Evolutionary conservation across 64 coral and sea anemone genomes (phyloP).

Genomic region (Montipora cactus): DNA sequence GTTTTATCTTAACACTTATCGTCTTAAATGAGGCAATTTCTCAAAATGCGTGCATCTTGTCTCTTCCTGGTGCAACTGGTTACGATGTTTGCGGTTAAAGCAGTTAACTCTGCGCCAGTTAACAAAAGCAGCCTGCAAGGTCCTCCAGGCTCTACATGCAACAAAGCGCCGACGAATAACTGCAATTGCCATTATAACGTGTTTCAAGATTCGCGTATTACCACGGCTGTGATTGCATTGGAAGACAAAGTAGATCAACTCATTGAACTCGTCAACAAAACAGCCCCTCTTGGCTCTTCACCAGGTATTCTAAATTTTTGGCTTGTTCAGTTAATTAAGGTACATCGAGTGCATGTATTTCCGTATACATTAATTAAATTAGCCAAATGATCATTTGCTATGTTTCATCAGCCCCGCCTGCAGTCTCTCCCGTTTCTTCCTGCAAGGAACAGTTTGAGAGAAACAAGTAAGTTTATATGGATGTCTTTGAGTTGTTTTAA

Average conservation of each 20-base stretch:
- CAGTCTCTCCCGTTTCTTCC: background rate
- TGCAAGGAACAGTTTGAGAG: constrained; percentile 9
- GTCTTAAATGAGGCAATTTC: background rate
- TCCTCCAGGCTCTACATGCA: background rate
- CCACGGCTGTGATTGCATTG: background rate
- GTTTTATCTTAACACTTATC: too few relatives aligned
- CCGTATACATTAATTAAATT: background rate
- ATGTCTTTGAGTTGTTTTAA: background rate
- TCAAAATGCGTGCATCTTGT: background rate
- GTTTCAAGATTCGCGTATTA: background rate
- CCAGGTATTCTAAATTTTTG: background rate
- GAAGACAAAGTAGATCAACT: background rate
- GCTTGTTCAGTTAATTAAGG: background rate
- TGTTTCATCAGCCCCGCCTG: too few relatives aligned
- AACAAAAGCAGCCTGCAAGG: background rate
- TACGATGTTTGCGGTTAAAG: background rate
- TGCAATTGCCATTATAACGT: background rate
- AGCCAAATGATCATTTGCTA: background rate
- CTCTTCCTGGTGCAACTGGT: background rate
- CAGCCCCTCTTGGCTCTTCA: background rate
- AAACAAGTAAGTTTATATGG: background rate
- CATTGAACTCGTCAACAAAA: background rate
- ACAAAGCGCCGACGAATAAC: background rate
- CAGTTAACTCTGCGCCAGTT: background rate
- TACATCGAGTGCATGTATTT: background rate